Percentiles rank a stretch among this genome's conserved stretches.
Evolutionary conservation across 2,888 invertebrate species (phyloP).

Genomic region (Drosophila seclusa): DNA sequence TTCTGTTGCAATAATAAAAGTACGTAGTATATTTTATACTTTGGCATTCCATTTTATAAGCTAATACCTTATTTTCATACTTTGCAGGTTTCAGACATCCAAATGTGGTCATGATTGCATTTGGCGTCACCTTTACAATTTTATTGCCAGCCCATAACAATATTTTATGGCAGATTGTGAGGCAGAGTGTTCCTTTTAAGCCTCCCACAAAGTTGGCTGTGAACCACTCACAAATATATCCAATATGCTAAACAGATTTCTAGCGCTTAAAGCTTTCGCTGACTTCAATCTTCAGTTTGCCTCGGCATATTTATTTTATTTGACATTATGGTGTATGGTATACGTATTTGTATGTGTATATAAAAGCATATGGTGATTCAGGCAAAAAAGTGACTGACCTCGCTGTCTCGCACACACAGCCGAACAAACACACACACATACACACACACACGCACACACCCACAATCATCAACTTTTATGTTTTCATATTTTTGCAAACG

Average conservation of each 20-base stretch:
- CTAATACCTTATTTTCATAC: not conserved
- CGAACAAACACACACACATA: not conserved
- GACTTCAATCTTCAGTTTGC: slow-evolving; percentile 15
- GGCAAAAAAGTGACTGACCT: slow-evolving; percentile 50
- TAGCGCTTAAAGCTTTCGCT: slow-evolving; percentile 32
- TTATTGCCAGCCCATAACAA: slow-evolving; percentile 28
- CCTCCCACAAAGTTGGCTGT: slow-evolving; percentile 12
- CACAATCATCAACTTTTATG: slow-evolving; percentile 44
- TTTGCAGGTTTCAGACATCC: not conserved
- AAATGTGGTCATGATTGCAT: slow-evolving; percentile 14
- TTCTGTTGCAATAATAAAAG: not conserved
- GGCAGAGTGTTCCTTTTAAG: slow-evolving; percentile 27
- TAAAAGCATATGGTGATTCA: slow-evolving; percentile 35
- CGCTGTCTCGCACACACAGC: slow-evolving; percentile 29
- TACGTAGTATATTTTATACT: not conserved
- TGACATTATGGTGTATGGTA: slow-evolving; percentile 27
- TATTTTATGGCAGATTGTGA: slow-evolving; percentile 27
- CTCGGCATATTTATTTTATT: slow-evolving; percentile 43
- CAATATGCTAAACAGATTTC: slow-evolving; percentile 10
- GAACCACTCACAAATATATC: not conserved
- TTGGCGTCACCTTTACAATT: slow-evolving; percentile 23
- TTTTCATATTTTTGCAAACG: slow-evolving; percentile 47
- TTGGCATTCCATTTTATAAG: not conserved
- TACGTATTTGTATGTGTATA: slow-evolving; percentile 9
- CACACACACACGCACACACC: slow-evolving; percentile 9